phyloP scores from a whole-genome alignment of 2,888 invertebrate species.

The Agonopterix alstromeriana region DNA sequence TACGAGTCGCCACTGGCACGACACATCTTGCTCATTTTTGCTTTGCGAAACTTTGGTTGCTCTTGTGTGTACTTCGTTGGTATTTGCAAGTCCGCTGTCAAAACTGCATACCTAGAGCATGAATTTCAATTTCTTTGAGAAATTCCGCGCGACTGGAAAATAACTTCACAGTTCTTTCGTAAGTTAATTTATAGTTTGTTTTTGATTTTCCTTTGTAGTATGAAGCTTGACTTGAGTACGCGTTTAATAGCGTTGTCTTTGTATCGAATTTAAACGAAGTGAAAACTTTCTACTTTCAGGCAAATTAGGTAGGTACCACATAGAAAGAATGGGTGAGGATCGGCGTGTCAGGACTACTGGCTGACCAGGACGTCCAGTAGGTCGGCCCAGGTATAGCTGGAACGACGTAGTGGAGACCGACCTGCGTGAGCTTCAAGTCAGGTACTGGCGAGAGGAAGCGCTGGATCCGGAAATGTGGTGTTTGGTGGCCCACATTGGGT shows the following conservation, averaged over 20 bases:
- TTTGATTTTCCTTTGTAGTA: background rate
- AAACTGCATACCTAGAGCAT: slow-evolving; percentile 13
- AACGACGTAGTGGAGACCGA: no score
- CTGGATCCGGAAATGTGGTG: no score
- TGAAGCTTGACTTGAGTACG: background rate
- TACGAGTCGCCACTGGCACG: slow-evolving; percentile 3
- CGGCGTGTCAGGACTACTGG: no score
- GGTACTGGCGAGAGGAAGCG: no score
- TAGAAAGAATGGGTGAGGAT: no score
- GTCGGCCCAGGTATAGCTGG: no score
- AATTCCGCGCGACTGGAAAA: slow-evolving; percentile 6
- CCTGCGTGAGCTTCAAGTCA: no score
- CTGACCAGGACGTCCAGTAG: no score
- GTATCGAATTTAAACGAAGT: background rate
- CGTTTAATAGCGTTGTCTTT: background rate
- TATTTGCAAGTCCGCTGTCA: slow-evolving; percentile 11
- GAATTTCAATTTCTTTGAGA: slow-evolving; percentile 15
- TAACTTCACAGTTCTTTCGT: slow-evolving; percentile 5
- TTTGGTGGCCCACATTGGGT: no score
- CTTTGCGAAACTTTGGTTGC: slow-evolving; percentile 11
- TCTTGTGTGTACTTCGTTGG: slow-evolving; percentile 1
- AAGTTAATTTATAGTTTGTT: slow-evolving; percentile 5
- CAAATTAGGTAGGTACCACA: background rate
- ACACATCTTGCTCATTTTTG: slow-evolving; percentile 14
- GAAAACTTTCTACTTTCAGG: background rate